Percentiles rank a stretch among this genome's conserved stretches.
phyloP scores from a whole-genome alignment of 2,888 invertebrate species.

The Brachyptera putata region DNA sequence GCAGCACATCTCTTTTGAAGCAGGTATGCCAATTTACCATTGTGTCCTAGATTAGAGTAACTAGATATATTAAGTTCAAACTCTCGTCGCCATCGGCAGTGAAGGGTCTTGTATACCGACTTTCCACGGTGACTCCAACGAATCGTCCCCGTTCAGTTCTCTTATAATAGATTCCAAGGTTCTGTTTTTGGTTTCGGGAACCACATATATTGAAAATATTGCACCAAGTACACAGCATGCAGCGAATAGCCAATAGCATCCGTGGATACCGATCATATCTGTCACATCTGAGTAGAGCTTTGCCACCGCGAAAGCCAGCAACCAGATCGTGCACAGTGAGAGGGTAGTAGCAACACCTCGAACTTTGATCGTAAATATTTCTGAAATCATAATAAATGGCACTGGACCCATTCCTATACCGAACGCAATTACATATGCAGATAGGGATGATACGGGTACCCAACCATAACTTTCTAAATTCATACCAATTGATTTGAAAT shows the following conservation, averaged over 20 bases:
- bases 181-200: constrained; percentile 49
- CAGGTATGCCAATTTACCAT: too few relatives aligned
- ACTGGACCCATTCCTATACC: constrained; percentile 24
- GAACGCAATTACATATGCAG: constrained; percentile 21
- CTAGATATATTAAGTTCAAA: background rate
- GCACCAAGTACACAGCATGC: constrained; percentile 41
- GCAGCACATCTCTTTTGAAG: too few relatives aligned
- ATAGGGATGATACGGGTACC: constrained; percentile 25
- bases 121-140: background rate
- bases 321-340: constrained; percentile 37
- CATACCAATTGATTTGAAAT: constrained; percentile 34
- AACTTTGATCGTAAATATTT: constrained; percentile 28
- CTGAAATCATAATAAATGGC: constrained; percentile 24
- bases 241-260: constrained; percentile 47
- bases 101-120: background rate
- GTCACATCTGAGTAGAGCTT: constrained; percentile 45
- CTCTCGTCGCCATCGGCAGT: background rate
- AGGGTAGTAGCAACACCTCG: constrained; percentile 25
- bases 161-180: constrained; percentile 45
- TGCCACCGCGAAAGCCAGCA: constrained; percentile 43
- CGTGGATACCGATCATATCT: constrained; percentile 42
- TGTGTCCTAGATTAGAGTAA: too few relatives aligned
- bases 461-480: constrained; percentile 26
- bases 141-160: constrained; percentile 19
- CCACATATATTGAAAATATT: constrained; percentile 41